Evolutionary conservation across 2,797 vertebrate genomes (phyloP), one percentile per base, ranked within the genome.

Genomic region (Octomys mimax): DNA sequence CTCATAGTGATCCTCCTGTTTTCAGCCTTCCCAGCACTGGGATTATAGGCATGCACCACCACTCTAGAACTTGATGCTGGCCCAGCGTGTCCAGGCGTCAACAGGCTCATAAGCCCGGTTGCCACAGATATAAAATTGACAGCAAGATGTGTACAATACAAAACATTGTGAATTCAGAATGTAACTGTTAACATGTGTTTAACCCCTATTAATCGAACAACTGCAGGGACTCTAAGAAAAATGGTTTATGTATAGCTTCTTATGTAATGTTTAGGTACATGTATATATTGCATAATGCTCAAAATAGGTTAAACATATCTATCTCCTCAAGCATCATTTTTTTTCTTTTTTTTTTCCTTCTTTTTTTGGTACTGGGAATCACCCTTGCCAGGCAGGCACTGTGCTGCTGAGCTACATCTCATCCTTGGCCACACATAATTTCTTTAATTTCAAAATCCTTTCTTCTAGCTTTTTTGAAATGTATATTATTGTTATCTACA

Each of bases 61-160:
- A 54, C 54, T 54, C 54, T 13, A 16, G 14, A 14, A 57, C 54
- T 57, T 57, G 54, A 14, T 57, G 54, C 54, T 57, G 54, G 54
- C 54, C 16, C 54, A 57, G 54, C 16, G 54, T 16, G 1, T 16
- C 54, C 54, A 18, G 14, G 54, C 4, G 16, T 89, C 0, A 46
- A 0, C 46, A 80, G 9, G 42, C 84, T 96, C 57, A 42, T 83
- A 94, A 59, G 86, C 61, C 39, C 28, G 89, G 33, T 83, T 95
- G 33, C 49, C 19, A 59, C 14, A 77, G 19, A 73, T 94, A 75
- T 90, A 70, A 92, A 61, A 82, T 86, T 90, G 93, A 81, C 70
- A 80, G 42, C 68, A 77, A n/a, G 7, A 1, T 42, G 39, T 92
- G 83, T 91, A 93, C 81, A 95, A 82, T n/a, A 66, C 12, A 85